A percentile compares a stretch with the other conserved stretches of the same genome.
phyloP scores from a whole-genome alignment of 2,888 invertebrate genomes.

The Megaustenia siamemsis region DNA sequence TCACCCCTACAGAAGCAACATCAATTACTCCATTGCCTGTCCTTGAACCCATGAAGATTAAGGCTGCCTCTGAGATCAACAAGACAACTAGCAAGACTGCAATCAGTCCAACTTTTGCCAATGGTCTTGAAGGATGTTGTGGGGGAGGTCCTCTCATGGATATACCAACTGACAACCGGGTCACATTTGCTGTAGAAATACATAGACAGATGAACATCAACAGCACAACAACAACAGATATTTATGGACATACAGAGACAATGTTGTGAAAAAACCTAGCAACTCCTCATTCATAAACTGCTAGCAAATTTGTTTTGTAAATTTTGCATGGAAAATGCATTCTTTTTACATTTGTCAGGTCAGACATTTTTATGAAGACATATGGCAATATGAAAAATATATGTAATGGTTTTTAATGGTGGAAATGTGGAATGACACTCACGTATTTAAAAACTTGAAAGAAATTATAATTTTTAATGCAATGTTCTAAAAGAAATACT shows the following conservation, averaged over 20 bases:
- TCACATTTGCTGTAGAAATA: slow-evolving; percentile 75
- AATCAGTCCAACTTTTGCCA: neutral
- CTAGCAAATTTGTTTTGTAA: no score
- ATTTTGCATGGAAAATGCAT: no score
- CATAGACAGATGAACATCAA: slow-evolving; percentile 73
- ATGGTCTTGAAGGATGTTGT: slow-evolving; percentile 41
- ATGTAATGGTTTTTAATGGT: no score
- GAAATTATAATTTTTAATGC: no score
- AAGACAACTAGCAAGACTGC: neutral
- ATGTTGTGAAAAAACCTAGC: no score
- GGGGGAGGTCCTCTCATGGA: slow-evolving; percentile 30
- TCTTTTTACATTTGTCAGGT: no score
- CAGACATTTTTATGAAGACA: no score
- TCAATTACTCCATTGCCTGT: neutral
- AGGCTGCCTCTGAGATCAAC: neutral
- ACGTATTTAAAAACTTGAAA: no score
- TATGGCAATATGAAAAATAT: no score
- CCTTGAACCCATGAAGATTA: slow-evolving; percentile 14
- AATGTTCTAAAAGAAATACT: no score
- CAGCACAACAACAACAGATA: slow-evolving; percentile 55
- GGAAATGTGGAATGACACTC: no score
- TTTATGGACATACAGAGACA: slow-evolving; percentile 51
- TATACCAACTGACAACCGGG: slow-evolving; percentile 68
- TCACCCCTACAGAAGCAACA: slow-evolving; percentile 28
- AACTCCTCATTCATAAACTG: no score